A percentile compares a stretch with the other conserved stretches of the same genome.
phyloP scores from a whole-genome alignment of 2,888 invertebrate genomes.

The Carabus problematicus region DNA sequence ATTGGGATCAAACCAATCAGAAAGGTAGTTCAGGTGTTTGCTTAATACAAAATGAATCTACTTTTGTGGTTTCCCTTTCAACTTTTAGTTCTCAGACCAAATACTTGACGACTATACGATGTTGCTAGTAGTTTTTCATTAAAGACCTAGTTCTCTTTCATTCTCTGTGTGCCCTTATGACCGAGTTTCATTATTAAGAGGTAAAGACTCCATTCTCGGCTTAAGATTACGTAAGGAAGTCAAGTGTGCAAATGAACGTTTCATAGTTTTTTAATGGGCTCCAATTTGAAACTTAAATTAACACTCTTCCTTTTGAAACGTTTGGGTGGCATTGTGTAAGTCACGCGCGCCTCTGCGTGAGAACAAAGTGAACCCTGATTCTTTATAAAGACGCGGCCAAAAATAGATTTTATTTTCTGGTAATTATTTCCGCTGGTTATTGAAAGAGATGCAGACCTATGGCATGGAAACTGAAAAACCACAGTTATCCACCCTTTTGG shows the following conservation, averaged over 20 bases:
- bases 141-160: too few species aligned
- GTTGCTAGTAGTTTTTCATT: too few species aligned
- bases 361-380: conserved; percentile 20
- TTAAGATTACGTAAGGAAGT: background rate
- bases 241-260: conserved; percentile 5
- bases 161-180: too few species aligned
- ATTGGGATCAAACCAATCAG: too few species aligned
- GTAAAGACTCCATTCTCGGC: background rate
- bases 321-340: background rate
- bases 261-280: conserved; percentile 28
- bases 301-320: conserved; percentile 30
- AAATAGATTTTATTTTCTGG: conserved; percentile 30
- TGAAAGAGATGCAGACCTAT: conserved; percentile 21
- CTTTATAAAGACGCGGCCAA: conserved; percentile 17
- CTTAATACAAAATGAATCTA: too few species aligned
- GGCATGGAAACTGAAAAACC: conserved; percentile 2
- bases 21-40: too few species aligned
- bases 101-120: too few species aligned
- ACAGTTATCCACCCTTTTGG: background rate
- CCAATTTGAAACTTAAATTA: conserved; percentile 40
- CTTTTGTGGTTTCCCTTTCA: too few species aligned
- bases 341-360: conserved; percentile 3
- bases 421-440: conserved; percentile 37
- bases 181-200: too few species aligned
- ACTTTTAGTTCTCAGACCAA: too few species aligned